Base-by-base conservation (phyloP, 2,888 invertebrate species). In the Apamea anceps region DNA sequence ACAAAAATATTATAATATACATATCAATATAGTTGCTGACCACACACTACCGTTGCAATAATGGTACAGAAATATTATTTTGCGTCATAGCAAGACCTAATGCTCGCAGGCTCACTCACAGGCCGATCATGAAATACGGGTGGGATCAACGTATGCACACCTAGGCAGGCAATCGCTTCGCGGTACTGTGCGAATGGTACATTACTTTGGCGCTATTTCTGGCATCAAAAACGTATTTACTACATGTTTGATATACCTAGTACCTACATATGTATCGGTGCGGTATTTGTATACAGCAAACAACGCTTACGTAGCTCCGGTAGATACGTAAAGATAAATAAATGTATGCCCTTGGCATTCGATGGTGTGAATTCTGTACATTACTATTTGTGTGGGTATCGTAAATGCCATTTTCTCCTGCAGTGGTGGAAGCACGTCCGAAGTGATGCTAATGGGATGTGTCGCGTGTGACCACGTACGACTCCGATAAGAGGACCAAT, bases 151-250 rank as follows among this genome's bases (percentile, higher is more conserved):
- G 66, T 76, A 75, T 80, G 77, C 80, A 80, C 80, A 87, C 79
- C 80, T 79, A 80, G 83, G 81, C 67, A 80, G 81, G 80, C 65
- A 80, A 82, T 86, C 68, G 80, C 32, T 84, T 86, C 77, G 66
- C 70, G 48, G 79, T 80, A 82, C 80, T 79, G 80, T 80, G 79
- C 72, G 76, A 65, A 63, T 80, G 66, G 75, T 79, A 80, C 54
- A 74, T 80, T 80, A 80, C 71, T 84, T 81, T 82, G 82, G 66
- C 45, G 72, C 80, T 87, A 87, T 83, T 89, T 85, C 81, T 86
- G 82, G 80, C 74, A 81, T 70, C 82, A 83, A 84, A 85, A 85
- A 83, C 80, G 65, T 72, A 76, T 85, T 82, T 82, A 85, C 74
- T 75, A 76, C 62, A 84, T 71, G 62, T 71, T 62, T 45, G 51